Evolutionary conservation across 1,140 invertebrate genomes (phyloP).

Genomic region (Zaprionus davidi): DNA sequence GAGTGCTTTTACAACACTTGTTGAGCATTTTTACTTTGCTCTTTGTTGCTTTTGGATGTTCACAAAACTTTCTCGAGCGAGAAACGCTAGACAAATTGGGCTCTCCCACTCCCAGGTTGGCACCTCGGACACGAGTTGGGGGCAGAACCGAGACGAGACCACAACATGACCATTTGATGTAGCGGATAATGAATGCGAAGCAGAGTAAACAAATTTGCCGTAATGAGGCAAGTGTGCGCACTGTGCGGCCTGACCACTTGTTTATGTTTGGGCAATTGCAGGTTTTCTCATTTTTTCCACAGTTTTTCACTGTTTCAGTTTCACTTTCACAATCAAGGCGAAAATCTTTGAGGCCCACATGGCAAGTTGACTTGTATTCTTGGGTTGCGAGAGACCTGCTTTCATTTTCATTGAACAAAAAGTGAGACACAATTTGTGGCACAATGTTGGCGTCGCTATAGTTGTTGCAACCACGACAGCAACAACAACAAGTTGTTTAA

Average conservation of each 20-base stretch:
- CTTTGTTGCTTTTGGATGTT: background rate
- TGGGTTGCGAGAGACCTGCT: constrained; percentile 67
- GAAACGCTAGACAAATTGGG: constrained; percentile 31
- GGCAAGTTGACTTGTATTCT: constrained; percentile 54
- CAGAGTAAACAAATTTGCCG: constrained; percentile 69
- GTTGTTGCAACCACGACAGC: constrained; percentile 8
- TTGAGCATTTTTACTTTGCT: constrained; percentile 5
- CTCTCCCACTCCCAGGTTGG: constrained; percentile 53
- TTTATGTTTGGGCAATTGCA: constrained; percentile 38
- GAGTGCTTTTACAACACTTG: constrained; percentile 19
- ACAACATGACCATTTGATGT: constrained; percentile 32
- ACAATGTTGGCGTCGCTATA: constrained; percentile 44
- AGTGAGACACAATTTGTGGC: constrained; percentile 51
- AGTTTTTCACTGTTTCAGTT: constrained; percentile 29
- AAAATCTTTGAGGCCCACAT: constrained; percentile 67
- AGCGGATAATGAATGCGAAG: constrained; percentile 46
- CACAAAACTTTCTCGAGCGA: constrained; percentile 51
- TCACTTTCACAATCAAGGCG: constrained; percentile 68
- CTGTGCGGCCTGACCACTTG: constrained; percentile 8
- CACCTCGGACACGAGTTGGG: constrained; percentile 21
- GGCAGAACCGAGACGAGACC: constrained; percentile 16
- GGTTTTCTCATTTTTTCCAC: background rate
- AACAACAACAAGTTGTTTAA: constrained; percentile 60
- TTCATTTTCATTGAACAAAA: constrained; percentile 77
- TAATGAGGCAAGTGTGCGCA: constrained; percentile 52